Evolutionary conservation across 2,113 vertebrate species (phyloP), one percentile per base, ranked within the genome.

Genomic region (Cygnus buccinator): DNA sequence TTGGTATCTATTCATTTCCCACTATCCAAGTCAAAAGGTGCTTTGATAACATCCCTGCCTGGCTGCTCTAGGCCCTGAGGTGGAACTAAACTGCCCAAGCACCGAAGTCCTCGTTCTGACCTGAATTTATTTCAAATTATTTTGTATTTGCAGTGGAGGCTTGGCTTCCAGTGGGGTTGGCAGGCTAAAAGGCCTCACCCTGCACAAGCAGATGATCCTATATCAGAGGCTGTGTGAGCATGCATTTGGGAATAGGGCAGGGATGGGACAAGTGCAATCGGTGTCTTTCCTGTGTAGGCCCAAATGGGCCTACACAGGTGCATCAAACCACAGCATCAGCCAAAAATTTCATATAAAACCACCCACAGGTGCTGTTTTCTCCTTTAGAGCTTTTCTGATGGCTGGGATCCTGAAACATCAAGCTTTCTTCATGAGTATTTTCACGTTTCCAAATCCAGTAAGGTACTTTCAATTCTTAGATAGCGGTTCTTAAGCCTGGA

Each of bases 181-280:
- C 20, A 65, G 84, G 31, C 21, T 37, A 3, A 84, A 65, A 29
- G 37, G 43, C 18, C 22, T 63, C n/a, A 39, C 5, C 11, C 17
- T 41, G n/a, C 41, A 41, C 17, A n/a, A 9, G 0, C 2, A 5
- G 25, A 15, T 2, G 0, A 41, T 23, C 16, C 48, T 4, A 1
- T 39, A 12, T 13, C 22, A 73, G 55, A 37, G 46, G 16, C 46
- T 67, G 67, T n/a, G 61, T 28, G 18, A 48, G 3, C n/a, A 3
- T 2, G 1, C n/a, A 67, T 16, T 17, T 67, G 50, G 43, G 67
- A 83, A 33, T 29, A 37, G 54, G 63, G 83, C 25, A 35, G 31
- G 63, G 50, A 55, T 5, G 5, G 52, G 83, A n/a, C 12, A 55
- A 43, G 5, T 17, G 5, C 6, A 62, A 63, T 71, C 33, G 37